Percentiles rank a stretch among this genome's conserved stretches.
phyloP scores from a whole-genome alignment of 2,888 invertebrate species.

The Hecatera dysodea region DNA sequence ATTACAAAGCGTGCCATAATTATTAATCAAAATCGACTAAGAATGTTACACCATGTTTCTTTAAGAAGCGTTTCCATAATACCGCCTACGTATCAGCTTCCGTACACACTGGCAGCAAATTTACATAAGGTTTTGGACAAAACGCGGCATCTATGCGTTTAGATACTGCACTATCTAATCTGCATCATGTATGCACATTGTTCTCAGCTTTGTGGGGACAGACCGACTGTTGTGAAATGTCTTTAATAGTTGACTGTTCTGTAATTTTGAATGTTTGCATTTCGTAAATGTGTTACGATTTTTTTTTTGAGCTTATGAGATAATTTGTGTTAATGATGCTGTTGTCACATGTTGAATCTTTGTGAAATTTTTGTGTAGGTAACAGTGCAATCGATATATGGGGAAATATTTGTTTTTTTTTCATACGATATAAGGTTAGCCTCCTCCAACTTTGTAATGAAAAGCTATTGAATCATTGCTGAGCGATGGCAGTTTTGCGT shows the following conservation, averaged over 20 bases:
- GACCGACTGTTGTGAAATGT: conserved; percentile 55
- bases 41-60: conserved; percentile 47
- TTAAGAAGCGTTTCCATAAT: conserved; percentile 36
- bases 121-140: conserved; percentile 61
- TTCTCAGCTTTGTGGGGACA: conserved; percentile 50
- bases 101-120: conserved; percentile 59
- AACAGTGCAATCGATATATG: neutral
- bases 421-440: too few relatives aligned
- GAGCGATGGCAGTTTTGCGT: too few relatives aligned
- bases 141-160: conserved; percentile 57
- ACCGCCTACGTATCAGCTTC: conserved; percentile 61
- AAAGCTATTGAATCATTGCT: neutral
- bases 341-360: neutral
- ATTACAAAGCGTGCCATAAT: conserved; percentile 19
- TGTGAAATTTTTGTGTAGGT: neutral
- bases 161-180: conserved; percentile 64
- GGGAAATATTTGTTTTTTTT: too few relatives aligned
- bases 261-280: conserved; percentile 46
- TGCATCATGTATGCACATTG: conserved; percentile 58
- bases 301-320: conserved; percentile 17
- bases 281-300: conserved; percentile 29
- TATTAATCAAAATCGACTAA: conserved; percentile 50
- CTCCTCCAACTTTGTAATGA: neutral
- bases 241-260: conserved; percentile 45
- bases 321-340: neutral